These are phyloP conservation scores for Dromiciops gliroides DNA, from an alignment of 2,113 vertebrate genomes.

Conservation along the genomic window DNA sequence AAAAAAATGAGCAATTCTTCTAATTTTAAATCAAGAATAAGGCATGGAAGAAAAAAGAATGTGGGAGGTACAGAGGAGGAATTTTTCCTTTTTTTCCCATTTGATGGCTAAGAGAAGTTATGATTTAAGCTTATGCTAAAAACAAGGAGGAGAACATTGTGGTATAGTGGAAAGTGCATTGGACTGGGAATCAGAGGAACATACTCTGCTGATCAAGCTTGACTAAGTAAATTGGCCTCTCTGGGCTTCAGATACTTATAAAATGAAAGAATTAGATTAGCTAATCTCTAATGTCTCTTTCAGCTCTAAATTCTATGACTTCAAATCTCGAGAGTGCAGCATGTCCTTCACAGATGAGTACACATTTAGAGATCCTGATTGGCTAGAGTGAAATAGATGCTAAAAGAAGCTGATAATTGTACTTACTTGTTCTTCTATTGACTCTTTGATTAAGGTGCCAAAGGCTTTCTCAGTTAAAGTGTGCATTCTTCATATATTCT, in stretches of 20 bases:
- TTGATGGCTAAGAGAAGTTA: not conserved
- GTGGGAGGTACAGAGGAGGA: not conserved
- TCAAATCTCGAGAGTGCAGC: not conserved
- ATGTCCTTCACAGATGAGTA: not conserved
- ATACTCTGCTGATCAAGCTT: not conserved
- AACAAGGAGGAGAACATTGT: not conserved
- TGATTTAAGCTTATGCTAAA: not conserved
- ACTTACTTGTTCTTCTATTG: not conserved
- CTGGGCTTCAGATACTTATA: not conserved
- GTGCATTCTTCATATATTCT: not conserved
- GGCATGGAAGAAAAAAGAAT: not conserved
- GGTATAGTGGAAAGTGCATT: not conserved
- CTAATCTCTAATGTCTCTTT: not conserved
- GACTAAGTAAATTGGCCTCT: not conserved
- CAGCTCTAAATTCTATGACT: not conserved
- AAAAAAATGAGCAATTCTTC: not conserved
- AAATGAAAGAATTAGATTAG: not conserved
- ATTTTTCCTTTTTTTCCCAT: not conserved
- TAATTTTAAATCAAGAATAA: not conserved
- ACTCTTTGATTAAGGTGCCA: not conserved
- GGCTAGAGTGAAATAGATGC: not conserved
- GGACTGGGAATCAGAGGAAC: not conserved
- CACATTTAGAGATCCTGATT: not conserved
- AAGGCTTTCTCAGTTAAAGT: not conserved
- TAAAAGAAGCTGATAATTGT: not conserved